Evolutionary conservation across 2,797 vertebrate genomes (phyloP), one percentile per base, ranked within the genome.

Genomic region (Apodemus agrarius): DNA sequence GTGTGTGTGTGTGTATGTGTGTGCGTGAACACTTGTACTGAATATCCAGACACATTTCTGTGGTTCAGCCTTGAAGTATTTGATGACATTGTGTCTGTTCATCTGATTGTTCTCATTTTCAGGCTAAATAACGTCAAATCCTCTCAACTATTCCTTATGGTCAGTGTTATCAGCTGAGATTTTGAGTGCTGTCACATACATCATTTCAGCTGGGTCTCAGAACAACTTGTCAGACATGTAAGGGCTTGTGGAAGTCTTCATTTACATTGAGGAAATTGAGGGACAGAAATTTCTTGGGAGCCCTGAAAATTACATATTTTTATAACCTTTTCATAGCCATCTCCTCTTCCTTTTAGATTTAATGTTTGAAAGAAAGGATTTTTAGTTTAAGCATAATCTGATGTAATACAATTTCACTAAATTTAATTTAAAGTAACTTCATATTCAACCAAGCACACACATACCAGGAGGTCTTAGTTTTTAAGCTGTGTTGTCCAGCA

Each of bases 181-280:
- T 89, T 69, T n/a, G 74, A 92, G 81, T 65, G 72, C 3, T 74
- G 87, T 81, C 52, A 82, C 12, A 61, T 17, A 43, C 0, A 21
- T 46, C 14, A 81, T 79, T 92, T 78, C 34, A 82, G 75, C 37
- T 90, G 94, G 80, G 79, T 96, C 46, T 91, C 24, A 78, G 22
- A 37, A 10, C 67, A 90, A 34, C 12, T 82, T 91, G 52, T 89
- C 9, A 90, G 63, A 72, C 78, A 76, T 9, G 21, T 78, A 85
- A 78, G 12, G 8, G 76, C 80, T 85, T 81, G 9, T 81, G 90
- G 67, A 89, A 67, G 8, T 84, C 6, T 69, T 14, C 10, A 61
- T 83, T 89, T 46, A 14, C 19, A 13, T n/a, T 69, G 40, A 82
- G 16, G 17, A 89, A 83, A 63, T 52, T 57, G 46, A 90, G n/a